phyloP scores from a whole-genome alignment of 2,797 vertebrate genomes.

The Hirundo rustica region DNA sequence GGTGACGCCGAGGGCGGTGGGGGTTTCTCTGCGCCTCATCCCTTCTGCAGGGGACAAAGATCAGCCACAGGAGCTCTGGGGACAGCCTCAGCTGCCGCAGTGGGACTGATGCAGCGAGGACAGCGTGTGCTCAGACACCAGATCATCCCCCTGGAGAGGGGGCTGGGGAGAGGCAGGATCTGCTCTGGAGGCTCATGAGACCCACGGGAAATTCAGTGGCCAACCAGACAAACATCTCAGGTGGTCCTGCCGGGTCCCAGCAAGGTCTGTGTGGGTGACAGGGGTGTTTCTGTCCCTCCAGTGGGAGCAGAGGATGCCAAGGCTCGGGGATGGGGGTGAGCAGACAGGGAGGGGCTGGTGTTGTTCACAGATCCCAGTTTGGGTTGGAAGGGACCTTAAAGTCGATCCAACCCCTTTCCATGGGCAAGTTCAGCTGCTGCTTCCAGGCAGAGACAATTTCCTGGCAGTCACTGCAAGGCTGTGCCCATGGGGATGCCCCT shows the following conservation, averaged over 20 bases:
- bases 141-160: rapidly evolving
- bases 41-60: neutral
- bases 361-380: neutral
- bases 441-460: neutral
- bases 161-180: neutral
- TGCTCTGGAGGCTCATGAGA: neutral
- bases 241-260: neutral
- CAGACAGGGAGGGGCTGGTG: neutral
- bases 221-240: rapidly evolving
- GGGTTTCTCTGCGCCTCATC: neutral
- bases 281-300: neutral
- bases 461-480: neutral
- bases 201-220: neutral
- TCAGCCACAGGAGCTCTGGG: neutral
- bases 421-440: neutral
- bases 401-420: rapidly evolving
- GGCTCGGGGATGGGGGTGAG: rapidly evolving
- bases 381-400: neutral
- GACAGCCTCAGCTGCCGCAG: neutral
- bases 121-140: rapidly evolving
- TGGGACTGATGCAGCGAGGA: neutral
- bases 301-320: neutral
- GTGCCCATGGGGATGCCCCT: neutral
- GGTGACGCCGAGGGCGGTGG: neutral
- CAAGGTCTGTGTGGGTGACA: neutral